Conservation (phyloP, 2,797 vertebrate genomes). For the Amblyopsis hoosieri region DNA sequence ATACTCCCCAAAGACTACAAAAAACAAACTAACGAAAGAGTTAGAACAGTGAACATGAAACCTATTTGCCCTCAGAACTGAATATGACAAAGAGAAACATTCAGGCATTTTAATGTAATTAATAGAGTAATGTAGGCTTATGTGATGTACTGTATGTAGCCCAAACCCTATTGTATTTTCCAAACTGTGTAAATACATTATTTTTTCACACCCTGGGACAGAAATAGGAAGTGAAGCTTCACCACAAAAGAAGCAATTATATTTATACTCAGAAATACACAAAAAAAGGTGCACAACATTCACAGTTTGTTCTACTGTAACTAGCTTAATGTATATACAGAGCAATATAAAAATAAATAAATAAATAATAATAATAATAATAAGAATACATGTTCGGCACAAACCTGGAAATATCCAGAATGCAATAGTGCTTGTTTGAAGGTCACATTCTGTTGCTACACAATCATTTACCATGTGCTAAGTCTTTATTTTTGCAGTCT, state of each 20-base stretch:
- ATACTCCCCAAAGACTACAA: slow-evolving; percentile 62
- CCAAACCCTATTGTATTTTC: slow-evolving; percentile 12
- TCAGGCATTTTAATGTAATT: slow-evolving; percentile 21
- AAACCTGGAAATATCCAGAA: background rate
- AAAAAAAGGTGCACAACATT: no score
- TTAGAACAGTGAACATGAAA: slow-evolving; percentile 49
- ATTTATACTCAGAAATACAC: no score
- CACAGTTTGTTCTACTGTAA: no score
- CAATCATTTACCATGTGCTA: background rate
- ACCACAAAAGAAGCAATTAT: no score
- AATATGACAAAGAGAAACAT: slow-evolving; percentile 41
- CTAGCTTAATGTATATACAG: no score
- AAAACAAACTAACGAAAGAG: slow-evolving; percentile 63
- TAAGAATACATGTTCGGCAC: no score
- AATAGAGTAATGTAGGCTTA: no score
- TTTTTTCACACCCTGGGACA: no score
- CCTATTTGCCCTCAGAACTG: slow-evolving; percentile 57
- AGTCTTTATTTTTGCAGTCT: slow-evolving; percentile 9
- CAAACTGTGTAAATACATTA: no score
- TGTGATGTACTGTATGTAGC: slow-evolving; percentile 13
- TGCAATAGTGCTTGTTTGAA: background rate
- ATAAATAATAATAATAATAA: no score
- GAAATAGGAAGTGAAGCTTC: no score
- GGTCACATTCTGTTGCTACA: background rate
- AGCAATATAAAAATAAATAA: no score